Evolutionary conservation across 1,140 invertebrate species (phyloP).

Genomic region (Polyergus mexicanus): DNA sequence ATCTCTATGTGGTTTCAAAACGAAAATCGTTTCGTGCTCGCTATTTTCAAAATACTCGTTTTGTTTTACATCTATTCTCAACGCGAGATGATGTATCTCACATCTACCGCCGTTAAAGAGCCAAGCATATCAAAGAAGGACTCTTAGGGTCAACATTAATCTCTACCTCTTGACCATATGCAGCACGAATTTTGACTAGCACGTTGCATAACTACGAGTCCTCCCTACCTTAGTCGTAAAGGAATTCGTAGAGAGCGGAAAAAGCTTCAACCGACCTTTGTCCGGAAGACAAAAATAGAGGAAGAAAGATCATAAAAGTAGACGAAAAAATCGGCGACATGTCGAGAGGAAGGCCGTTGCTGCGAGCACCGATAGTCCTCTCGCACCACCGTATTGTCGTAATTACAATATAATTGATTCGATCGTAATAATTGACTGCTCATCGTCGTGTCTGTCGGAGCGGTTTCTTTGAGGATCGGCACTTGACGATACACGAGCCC

Average conservation of each 20-base stretch:
- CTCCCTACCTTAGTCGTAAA: background rate
- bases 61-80: background rate
- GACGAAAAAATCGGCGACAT: slow-evolving; percentile 44
- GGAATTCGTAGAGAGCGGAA: background rate
- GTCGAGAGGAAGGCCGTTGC: slow-evolving; percentile 25
- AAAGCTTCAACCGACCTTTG: slow-evolving; percentile 50
- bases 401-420: slow-evolving; percentile 75
- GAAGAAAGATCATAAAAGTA: slow-evolving; percentile 22
- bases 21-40: background rate
- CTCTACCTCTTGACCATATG: slow-evolving; percentile 51
- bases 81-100: background rate
- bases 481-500: slow-evolving; percentile 52
- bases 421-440: slow-evolving; percentile 82
- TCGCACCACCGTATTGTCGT: slow-evolving; percentile 78
- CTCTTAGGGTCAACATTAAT: slow-evolving; percentile 25
- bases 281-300: slow-evolving; percentile 45
- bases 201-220: slow-evolving; percentile 71
- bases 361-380: background rate
- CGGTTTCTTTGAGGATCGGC: background rate
- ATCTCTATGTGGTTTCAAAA: background rate
- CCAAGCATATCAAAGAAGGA: slow-evolving; percentile 10
- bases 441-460: slow-evolving; percentile 61
- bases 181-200: slow-evolving; percentile 85
- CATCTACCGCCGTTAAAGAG: background rate
- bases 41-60: background rate